Evolutionary conservation across 2,888 invertebrate species (phyloP), one percentile per base, ranked within the genome.

Genomic region (Zelleria hepariella): DNA sequence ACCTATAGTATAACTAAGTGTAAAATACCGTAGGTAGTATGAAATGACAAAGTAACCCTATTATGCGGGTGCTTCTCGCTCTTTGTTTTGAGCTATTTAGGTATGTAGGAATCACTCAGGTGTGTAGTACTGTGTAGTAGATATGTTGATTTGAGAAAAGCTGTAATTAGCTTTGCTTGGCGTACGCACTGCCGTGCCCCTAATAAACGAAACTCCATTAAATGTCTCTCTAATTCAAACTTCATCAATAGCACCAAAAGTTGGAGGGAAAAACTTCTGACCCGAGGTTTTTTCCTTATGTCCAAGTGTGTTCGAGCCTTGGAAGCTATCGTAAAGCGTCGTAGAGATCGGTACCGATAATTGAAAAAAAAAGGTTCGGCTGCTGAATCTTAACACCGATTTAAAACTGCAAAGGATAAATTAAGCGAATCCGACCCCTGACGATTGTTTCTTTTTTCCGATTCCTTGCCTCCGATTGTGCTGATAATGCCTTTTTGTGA

Each of bases 361-460:
- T 82, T 82, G 79, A 81, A 82, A 80, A 65, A 82, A 82, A 79
- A 66, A 42, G 75, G 80, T 80, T 77, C 82, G 80, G 82, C 78
- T 75, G 74, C 73, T 80, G 83, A 82, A 82, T 84, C 80, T 80
- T 82, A 86, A 86, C 86, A 83, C 80, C 80, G 84, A 82, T 86
- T 85, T 84, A 82, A 85, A 85, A 82, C 80, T 77, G 77, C 77
- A 76, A 80, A 74, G 80, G 82, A 82, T 86, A 86, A 86, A 86
- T 86, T 86, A 86, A 86, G 85, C 79, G 83, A 82, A 80, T 80
- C 69, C 78, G 72, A 74, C 68, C 73, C 71, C 63, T 69, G 69
- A 65, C 75, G 74, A 80, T 84, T 83, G 81, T 84, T 82, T 82
- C 57, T 78, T 78, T 77, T 77, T 74, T 75, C 74, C 71, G 75